Evolutionary conservation across 2,888 invertebrate genomes (phyloP), one percentile per base, ranked within the genome.

Genomic region (Ormyrus labotus): DNA sequence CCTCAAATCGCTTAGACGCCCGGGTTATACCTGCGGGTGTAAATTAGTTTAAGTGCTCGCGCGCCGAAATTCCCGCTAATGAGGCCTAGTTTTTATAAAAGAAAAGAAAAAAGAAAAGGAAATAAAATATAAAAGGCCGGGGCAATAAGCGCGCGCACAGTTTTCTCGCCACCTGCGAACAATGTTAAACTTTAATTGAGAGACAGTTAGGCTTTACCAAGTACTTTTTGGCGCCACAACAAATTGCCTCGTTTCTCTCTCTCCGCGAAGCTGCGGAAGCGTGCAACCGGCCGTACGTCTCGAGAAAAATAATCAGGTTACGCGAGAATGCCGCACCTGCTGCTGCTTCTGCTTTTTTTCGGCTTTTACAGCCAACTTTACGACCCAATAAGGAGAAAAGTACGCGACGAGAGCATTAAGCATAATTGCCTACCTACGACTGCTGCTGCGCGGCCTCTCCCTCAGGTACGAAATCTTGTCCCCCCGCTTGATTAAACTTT

Each of bases 41-140:
- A 19, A 19, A 19, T 47, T 69, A 47, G 55, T 13, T 48, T 50
- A 76, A 58, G 51, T 57, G 76, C 75, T 80, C 51, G 77, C 50
- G 77, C 50, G 58, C 64, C 77, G 53, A 81, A 81, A 73, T 73
- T 73, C 60, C 60, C 45, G 47, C 78, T 81, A 81, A 81, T 78
- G 81, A 81, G 81, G 47, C 78, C 78, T 78, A 77, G 78, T 81
- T 81, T 74, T 61, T 57, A 69, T 65, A 2, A 34, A 34, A 34
- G 13, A 34, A 34, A 34, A 34, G 4, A 34, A 4, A 34, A 34
- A 34, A 34, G 4, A 0, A 34, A 34, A 34, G 4, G 3, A 34
- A 34, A 34, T 34, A 34, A 34, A 34, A 34, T 34, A 81, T 34
- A 81, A 76, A 80, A 65, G 57, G 65, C 60, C 47, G 11, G 61